phyloP scores from a whole-genome alignment of 2,113 vertebrate genomes.

The Macrotus californicus region DNA sequence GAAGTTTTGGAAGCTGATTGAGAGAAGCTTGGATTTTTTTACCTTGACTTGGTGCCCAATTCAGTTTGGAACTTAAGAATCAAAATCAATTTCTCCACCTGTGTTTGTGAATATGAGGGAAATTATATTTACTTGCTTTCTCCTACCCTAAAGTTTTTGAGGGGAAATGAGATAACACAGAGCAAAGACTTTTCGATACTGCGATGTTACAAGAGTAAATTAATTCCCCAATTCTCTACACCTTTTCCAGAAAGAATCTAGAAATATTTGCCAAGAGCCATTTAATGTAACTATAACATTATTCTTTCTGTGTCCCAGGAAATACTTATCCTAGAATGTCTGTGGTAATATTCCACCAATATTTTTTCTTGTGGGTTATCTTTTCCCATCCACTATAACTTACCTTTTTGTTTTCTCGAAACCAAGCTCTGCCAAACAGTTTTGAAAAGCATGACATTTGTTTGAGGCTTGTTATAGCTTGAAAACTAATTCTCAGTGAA shows the following conservation, averaged over 20 bases:
- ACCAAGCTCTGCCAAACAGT: conserved; percentile 49
- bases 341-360: conserved; percentile 59
- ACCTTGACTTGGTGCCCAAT: background rate
- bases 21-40: background rate
- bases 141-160: background rate
- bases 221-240: background rate
- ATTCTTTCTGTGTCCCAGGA: conserved; percentile 16
- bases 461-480: conserved; percentile 60
- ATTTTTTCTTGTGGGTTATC: conserved; percentile 57
- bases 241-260: background rate
- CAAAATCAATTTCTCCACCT: background rate
- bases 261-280: background rate
- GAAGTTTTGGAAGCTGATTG: background rate
- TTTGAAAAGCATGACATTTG: conserved; percentile 42
- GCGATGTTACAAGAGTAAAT: background rate
- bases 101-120: background rate
- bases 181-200: background rate
- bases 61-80: background rate
- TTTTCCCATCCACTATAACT: conserved; percentile 24
- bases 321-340: conserved; percentile 60
- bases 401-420: conserved; percentile 58
- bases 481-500: conserved; percentile 33
- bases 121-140: background rate
- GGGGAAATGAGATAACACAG: background rate
- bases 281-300: background rate